Conservation (phyloP, 2,113 vertebrate species). For the Poeciliopsis occidentalis region DNA sequence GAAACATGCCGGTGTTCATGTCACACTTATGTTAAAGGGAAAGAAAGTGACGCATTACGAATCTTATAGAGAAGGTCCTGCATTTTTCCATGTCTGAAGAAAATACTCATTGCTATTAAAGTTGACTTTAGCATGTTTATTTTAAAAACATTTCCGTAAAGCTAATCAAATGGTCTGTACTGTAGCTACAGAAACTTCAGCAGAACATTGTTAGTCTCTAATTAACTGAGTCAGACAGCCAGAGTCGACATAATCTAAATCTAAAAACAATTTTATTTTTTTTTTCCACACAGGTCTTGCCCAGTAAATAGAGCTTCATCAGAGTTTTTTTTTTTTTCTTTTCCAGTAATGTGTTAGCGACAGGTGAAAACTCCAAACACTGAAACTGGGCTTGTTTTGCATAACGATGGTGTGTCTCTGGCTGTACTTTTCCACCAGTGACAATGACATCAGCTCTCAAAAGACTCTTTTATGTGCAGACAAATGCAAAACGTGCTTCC, state of each 20-base stretch:
- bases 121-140: not conserved
- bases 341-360: not conserved
- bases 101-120: too few relatives aligned
- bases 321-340: not conserved
- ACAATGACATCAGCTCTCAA: constrained; percentile 31
- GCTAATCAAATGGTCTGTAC: not conserved
- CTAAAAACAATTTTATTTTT: not conserved
- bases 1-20: too few relatives aligned
- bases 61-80: too few relatives aligned
- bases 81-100: too few relatives aligned
- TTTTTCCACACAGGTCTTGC: not conserved
- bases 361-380: not conserved
- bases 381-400: constrained; percentile 58
- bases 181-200: not conserved
- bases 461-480: constrained; percentile 28
- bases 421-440: constrained; percentile 60
- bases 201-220: not conserved
- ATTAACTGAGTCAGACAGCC: not conserved
- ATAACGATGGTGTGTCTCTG: constrained; percentile 31
- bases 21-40: too few relatives aligned
- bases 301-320: not conserved
- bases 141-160: not conserved
- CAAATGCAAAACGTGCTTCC: constrained; percentile 14
- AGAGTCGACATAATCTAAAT: too few relatives aligned
- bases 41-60: too few relatives aligned